Evolutionary conservation across 2,113 vertebrate genomes (phyloP).

Genomic region (Alces alces): DNA sequence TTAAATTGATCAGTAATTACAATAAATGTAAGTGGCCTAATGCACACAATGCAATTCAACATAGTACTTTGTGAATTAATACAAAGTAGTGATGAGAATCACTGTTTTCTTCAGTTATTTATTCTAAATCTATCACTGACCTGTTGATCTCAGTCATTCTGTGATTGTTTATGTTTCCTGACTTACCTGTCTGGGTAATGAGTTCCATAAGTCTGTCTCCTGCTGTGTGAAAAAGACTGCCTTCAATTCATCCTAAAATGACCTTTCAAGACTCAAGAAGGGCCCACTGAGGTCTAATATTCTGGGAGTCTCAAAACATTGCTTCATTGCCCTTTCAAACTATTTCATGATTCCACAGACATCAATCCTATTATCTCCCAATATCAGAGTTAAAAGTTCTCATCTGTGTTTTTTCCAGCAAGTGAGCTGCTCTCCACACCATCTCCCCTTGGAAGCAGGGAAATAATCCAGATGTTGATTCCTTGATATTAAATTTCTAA

Average conservation of each 20-base stretch:
- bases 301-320: not conserved
- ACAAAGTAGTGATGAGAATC: not conserved
- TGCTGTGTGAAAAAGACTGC: not conserved
- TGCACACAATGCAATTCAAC: not conserved
- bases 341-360: not conserved
- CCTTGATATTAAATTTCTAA: not conserved
- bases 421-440: not conserved
- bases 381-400: not conserved
- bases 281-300: not conserved
- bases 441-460: not conserved
- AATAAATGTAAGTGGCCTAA: not conserved
- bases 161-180: not conserved
- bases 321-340: not conserved
- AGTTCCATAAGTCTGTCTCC: not conserved
- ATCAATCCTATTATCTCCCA: not conserved
- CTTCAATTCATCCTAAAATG: not conserved
- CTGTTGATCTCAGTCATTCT: not conserved
- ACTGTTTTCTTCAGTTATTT: not conserved
- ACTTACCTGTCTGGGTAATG: not conserved
- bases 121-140: not conserved
- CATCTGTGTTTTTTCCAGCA: not conserved
- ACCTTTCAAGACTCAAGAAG: not conserved
- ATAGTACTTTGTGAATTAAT: not conserved
- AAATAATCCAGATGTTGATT: not conserved
- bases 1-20: not conserved